phyloP scores from a whole-genome alignment of 2,888 invertebrate species.

The Troglohyphantes excavatus region DNA sequence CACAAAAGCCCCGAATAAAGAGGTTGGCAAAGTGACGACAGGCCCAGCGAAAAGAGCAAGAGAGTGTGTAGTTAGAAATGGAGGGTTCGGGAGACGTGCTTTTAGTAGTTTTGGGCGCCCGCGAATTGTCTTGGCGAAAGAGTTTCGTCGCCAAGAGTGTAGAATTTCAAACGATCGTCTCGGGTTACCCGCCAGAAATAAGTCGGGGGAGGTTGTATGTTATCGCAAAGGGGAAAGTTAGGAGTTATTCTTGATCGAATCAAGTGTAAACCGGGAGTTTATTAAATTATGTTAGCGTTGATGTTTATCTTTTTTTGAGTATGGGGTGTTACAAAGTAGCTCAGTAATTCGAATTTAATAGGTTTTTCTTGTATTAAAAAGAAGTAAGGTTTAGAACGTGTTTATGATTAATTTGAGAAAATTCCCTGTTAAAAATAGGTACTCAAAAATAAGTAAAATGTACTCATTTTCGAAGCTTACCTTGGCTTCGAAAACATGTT shows the following conservation, averaged over 20 bases:
- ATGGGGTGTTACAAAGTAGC: neutral
- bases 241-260: constrained; percentile 1
- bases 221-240: constrained; percentile 14
- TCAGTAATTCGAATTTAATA: no score
- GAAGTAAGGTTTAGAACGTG: no score
- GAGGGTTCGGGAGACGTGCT: constrained; percentile 29
- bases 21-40: constrained; percentile 58
- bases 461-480: no score
- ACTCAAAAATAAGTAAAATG: no score
- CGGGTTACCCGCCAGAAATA: constrained; percentile 47
- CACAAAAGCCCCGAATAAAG: neutral
- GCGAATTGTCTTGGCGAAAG: constrained; percentile 53
- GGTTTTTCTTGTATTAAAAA: no score
- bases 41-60: constrained; percentile 16
- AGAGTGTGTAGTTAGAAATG: neutral
- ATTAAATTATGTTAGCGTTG: neutral
- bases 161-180: constrained; percentile 71
- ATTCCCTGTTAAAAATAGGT: no score
- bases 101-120: constrained; percentile 8
- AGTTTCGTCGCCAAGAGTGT: constrained; percentile 69
- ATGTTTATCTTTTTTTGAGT: neutral
- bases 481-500: no score
- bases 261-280: constrained; percentile 1
- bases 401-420: no score
- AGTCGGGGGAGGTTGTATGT: constrained; percentile 18